Evolutionary conservation across 2,888 invertebrate genomes (phyloP), one percentile per base, ranked within the genome.

Genomic region (Ormyrus thymus): DNA sequence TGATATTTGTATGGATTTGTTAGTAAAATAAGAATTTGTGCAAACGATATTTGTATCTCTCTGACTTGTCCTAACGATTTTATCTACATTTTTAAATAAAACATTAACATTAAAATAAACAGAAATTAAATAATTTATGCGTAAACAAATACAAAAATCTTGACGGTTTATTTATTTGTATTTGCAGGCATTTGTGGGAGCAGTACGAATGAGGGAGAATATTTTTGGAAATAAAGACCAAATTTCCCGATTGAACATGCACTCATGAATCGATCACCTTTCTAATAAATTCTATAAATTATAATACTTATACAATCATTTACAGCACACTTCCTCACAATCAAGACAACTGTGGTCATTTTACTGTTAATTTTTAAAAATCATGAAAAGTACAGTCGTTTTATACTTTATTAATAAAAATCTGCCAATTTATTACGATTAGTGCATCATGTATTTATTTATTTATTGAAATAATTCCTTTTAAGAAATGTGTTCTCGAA

Each of bases 161-260:
- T 87, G 81, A 85, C 84, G 83, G 83, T 82, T 83, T 84, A 81
- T 88, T 87, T 90, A 87, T 90, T 87, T 90, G 86, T 90, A 89
- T 90, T 90, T 90, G 82, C 89, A 90, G 90, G 89, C 86, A 87
- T 86, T 87, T 89, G 87, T 88, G 86, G 87, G 85, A 86, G 85
- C 86, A 87, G 88, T 76, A 78, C 59, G 70, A 76, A 69, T 72
- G 72, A 53, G 80, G 79, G 76, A 81, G 76, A 79, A 86, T 86
- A 85, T 87, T 87, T 88, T 89, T 88, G 89, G 89, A 88, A 89
- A 87, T 90, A 89, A 88, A 90, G 86, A 88, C 85, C 86, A 88
- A 89, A 88, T 90, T 90, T 88, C 89, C 87, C 87, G 86, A 87
- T 86, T 86, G 86, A 89, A 87, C 82, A 83, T 85, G 83, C 79